These are phyloP conservation scores for Acanthisitta chloris DNA, from an alignment of 2,113 vertebrate species.

Conservation along the genomic window DNA sequence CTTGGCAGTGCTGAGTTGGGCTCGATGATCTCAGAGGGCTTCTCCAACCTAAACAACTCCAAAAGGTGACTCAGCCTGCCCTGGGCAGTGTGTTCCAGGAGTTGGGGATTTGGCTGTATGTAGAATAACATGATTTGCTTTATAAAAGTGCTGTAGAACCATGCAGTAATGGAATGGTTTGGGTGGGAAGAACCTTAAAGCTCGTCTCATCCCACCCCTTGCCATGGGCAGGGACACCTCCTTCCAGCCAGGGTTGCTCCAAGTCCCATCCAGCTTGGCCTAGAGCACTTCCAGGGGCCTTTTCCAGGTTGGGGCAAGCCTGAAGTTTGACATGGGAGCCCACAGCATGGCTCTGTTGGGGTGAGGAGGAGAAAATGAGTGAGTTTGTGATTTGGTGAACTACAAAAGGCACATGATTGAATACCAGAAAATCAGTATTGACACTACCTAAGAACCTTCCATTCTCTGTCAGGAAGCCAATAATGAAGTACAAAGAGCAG, in stretches of 20 bases:
- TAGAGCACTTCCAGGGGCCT: too few species aligned
- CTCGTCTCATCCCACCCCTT: too few species aligned
- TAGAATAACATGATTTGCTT: not conserved
- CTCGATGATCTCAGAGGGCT: not conserved
- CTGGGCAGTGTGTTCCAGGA: not conserved
- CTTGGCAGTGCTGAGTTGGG: not conserved
- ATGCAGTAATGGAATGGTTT: too few species aligned
- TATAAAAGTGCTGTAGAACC: rapidly evolving
- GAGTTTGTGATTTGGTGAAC: not conserved
- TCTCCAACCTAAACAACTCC: not conserved
- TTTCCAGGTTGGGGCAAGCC: not conserved
- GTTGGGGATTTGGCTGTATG: too few species aligned
- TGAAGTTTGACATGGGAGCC: not conserved
- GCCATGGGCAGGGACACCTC: too few species aligned
- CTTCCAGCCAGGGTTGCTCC: too few species aligned
- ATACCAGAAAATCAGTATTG: not conserved
- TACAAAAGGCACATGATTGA: not conserved
- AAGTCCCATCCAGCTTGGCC: too few species aligned
- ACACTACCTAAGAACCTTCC: not conserved
- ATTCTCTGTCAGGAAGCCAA: not conserved
- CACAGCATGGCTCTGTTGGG: not conserved
- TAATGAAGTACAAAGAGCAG: not conserved
- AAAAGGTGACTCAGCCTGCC: not conserved
- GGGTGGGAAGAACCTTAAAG: too few species aligned
- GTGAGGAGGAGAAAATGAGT: rapidly evolving